Conservation (phyloP, 1,140 invertebrate genomes). For the Penaeus vannamei region DNA sequence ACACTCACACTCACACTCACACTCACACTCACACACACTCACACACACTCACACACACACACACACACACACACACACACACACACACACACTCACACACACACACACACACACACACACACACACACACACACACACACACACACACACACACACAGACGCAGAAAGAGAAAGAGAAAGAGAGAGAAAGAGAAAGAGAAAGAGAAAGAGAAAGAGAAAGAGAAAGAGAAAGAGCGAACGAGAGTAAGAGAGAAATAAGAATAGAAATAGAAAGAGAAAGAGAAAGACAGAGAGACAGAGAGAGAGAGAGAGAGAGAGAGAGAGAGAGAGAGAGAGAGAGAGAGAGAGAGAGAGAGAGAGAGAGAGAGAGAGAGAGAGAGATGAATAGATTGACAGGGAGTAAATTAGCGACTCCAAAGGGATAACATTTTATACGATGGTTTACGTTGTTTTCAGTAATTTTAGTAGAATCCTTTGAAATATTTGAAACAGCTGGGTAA, state of each 20-base stretch:
- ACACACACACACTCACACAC: too few species aligned
- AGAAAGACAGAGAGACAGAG: conserved; percentile 2
- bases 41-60: too few species aligned
- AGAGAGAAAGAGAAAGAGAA: neutral
- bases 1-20: too few species aligned
- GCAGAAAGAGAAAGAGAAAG: neutral
- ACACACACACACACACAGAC: too few species aligned
- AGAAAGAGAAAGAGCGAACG: neutral
- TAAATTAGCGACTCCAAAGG: neutral
- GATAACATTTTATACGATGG: neutral
- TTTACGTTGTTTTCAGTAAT: neutral
- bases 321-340: conserved; percentile 22
- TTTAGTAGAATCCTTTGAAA: neutral
- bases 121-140: too few species aligned
- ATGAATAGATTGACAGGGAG: neutral
- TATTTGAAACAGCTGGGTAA: neutral
- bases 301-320: conserved; percentile 22
- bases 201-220: neutral
- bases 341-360: conserved; percentile 22
- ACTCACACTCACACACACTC: too few species aligned
- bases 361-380: conserved; percentile 13
- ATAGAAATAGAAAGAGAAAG: neutral
- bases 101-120: too few species aligned
- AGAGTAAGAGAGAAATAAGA: neutral
- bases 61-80: too few species aligned